Evolutionary conservation across 2,113 vertebrate species (phyloP).

Genomic region (Caranx melampygus): DNA sequence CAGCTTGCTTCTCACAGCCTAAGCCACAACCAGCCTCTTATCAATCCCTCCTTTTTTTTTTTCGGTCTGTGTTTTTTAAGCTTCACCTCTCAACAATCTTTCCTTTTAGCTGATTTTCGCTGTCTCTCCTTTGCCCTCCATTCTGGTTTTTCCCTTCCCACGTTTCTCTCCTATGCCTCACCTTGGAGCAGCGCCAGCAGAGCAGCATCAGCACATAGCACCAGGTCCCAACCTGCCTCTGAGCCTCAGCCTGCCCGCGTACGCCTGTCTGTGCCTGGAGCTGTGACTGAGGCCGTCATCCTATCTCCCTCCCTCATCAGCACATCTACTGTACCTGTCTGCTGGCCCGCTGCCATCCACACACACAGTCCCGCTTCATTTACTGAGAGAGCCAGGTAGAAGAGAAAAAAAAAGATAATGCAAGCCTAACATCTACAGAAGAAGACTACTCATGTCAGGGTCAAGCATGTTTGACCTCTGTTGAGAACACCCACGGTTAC

Average conservation of each 20-base stretch:
- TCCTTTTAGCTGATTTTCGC: slow-evolving; percentile 22
- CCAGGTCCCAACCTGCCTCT: slow-evolving; percentile 79
- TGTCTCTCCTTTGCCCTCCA: slow-evolving; percentile 19
- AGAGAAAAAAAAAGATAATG: slow-evolving; percentile 26
- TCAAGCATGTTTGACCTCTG: slow-evolving; percentile 67
- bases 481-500: slow-evolving; percentile 59
- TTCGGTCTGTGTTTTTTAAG: not conserved
- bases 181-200: slow-evolving; percentile 53
- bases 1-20: not conserved
- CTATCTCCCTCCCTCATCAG: slow-evolving; percentile 75
- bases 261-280: slow-evolving; percentile 53
- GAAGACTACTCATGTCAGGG: slow-evolving; percentile 54
- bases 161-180: slow-evolving; percentile 62
- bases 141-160: slow-evolving; percentile 62
- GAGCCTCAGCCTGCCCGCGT: slow-evolving; percentile 63
- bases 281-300: slow-evolving; percentile 41
- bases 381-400: slow-evolving; percentile 40
- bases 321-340: slow-evolving; percentile 79
- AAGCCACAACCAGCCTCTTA: not conserved
- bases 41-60: not conserved
- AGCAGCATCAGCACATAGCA: slow-evolving; percentile 64
- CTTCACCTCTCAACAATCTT: slow-evolving; percentile 2
- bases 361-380: slow-evolving; percentile 59
- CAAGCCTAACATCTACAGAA: slow-evolving; percentile 39
- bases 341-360: slow-evolving; percentile 69